Percentiles rank a stretch among this genome's conserved stretches.
phyloP scores from a whole-genome alignment of 53 echinoderm and acorn worm genomes.

The Apostichopus leukothele region DNA sequence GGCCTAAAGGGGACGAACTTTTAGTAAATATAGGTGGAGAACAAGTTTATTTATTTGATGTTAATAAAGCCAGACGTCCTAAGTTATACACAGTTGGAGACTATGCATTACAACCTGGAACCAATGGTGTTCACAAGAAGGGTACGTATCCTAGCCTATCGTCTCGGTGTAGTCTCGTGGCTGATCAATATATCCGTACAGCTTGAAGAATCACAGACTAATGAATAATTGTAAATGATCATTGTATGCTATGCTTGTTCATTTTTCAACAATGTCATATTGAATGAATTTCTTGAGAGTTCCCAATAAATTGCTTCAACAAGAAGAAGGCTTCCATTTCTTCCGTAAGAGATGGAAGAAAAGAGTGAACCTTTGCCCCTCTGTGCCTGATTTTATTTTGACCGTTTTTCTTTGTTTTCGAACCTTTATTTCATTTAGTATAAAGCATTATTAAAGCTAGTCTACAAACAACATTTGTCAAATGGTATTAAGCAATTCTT shows the following conservation, averaged over 20 bases:
- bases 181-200: too few relatives aligned
- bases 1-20: slow-evolving; percentile 85
- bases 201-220: too few relatives aligned
- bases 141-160: slow-evolving; percentile 10
- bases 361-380: background rate
- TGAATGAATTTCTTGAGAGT: too few relatives aligned
- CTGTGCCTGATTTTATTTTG: background rate
- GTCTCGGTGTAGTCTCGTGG: too few relatives aligned
- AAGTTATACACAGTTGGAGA: slow-evolving; percentile 75
- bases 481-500: slow-evolving; percentile 17
- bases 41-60: slow-evolving; percentile 93
- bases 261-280: too few relatives aligned
- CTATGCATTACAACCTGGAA: slow-evolving; percentile 62
- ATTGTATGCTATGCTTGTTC: too few relatives aligned
- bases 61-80: slow-evolving; percentile 65
- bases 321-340: too few relatives aligned
- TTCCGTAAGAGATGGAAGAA: background rate
- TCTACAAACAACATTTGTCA: slow-evolving; percentile 13
- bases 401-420: background rate
- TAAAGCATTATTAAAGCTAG: slow-evolving; percentile 13
- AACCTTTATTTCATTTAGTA: background rate
- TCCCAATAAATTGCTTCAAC: too few relatives aligned
- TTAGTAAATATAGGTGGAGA: slow-evolving; percentile 97
- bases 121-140: slow-evolving; percentile 83
- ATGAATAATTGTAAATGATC: too few relatives aligned